phyloP scores from a whole-genome alignment of 2,888 invertebrate species.

The Heliconius cydno region DNA sequence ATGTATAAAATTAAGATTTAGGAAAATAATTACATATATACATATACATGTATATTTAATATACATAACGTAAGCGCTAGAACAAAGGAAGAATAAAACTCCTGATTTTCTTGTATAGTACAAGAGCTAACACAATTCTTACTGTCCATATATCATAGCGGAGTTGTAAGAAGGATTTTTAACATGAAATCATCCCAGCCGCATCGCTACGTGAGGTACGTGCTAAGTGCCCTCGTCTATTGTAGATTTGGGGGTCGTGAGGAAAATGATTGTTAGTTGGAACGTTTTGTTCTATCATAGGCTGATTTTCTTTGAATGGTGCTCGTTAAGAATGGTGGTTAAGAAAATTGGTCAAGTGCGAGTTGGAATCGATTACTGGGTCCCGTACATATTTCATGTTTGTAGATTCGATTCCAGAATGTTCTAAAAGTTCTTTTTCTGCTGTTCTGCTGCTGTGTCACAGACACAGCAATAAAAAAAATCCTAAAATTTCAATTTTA shows the following conservation, averaged over 20 bases:
- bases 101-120: neutral
- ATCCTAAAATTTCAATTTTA: no score
- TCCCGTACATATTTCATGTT: no score
- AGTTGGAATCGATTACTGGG: no score
- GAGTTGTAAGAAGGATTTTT: slow-evolving; percentile 12
- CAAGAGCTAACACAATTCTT: slow-evolving; percentile 2
- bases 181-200: slow-evolving; percentile 22
- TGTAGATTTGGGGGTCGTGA: slow-evolving; percentile 23
- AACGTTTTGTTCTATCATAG: neutral
- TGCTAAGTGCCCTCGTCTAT: slow-evolving; percentile 25
- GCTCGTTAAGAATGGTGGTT: no score
- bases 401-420: no score
- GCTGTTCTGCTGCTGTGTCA: no score
- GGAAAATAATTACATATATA: no score
- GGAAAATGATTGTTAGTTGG: slow-evolving; percentile 19
- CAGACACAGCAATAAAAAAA: no score
- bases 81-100: neutral
- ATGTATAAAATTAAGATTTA: no score
- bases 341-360: no score
- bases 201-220: slow-evolving; percentile 24
- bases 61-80: neutral
- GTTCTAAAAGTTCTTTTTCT: no score
- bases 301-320: neutral
- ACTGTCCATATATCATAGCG: slow-evolving; percentile 19
- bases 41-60: neutral